Conservation (phyloP, 2,797 vertebrate genomes). For the Poeciliopsis paucimaculata region DNA sequence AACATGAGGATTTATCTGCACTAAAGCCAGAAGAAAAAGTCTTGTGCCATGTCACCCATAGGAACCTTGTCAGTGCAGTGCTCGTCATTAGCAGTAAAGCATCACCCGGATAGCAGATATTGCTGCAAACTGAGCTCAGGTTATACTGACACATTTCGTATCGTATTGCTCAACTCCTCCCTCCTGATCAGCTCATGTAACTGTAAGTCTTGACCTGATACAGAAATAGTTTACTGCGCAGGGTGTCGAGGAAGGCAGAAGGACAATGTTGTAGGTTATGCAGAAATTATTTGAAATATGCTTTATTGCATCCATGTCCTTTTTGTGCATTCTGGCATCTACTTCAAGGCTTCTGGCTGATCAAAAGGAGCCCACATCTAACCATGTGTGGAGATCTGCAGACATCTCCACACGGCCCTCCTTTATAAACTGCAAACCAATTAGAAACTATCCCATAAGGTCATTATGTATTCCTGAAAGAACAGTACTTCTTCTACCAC, state of each 20-base stretch:
- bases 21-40: neutral
- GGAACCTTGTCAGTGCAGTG: neutral
- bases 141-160: slow-evolving; percentile 25
- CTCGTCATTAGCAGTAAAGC: neutral
- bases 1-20: neutral
- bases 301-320: slow-evolving; percentile 62
- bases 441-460: slow-evolving; percentile 36
- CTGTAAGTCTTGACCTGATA: slow-evolving; percentile 21
- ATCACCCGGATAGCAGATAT: slow-evolving; percentile 19
- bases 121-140: slow-evolving; percentile 22
- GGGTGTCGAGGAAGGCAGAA: slow-evolving; percentile 26
- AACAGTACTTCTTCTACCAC: neutral
- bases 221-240: slow-evolving; percentile 21
- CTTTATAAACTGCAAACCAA: slow-evolving; percentile 59
- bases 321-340: slow-evolving; percentile 32
- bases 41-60: neutral
- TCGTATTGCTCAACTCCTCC: slow-evolving; percentile 15
- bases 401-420: slow-evolving; percentile 57
- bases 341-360: slow-evolving; percentile 50
- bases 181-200: slow-evolving; percentile 30
- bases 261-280: slow-evolving; percentile 34
- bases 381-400: no score
- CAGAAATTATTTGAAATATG: slow-evolving; percentile 53
- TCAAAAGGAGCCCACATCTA: slow-evolving; percentile 58
- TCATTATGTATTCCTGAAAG: neutral